phyloP scores from a whole-genome alignment of 2,113 vertebrate species.

The Chamaetylas fuelleborni region DNA sequence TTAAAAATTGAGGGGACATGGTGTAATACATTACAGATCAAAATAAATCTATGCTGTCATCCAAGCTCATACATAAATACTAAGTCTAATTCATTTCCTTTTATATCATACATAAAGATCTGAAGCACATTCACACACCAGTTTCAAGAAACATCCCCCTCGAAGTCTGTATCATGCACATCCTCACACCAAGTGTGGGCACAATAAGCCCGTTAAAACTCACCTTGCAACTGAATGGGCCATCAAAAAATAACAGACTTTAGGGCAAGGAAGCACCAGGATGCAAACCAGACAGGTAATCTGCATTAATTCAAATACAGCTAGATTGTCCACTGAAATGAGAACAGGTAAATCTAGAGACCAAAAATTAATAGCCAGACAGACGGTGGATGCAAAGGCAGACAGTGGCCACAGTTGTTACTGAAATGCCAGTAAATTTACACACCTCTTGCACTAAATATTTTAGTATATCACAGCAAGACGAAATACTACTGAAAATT shows the following conservation, averaged over 20 bases:
- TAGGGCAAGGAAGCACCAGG: background rate
- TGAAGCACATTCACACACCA: background rate
- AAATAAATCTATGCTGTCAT: slow-evolving; percentile 21
- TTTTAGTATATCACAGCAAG: background rate
- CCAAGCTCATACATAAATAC: background rate
- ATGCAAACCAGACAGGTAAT: background rate
- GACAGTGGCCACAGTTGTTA: background rate
- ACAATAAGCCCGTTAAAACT: background rate
- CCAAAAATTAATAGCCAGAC: background rate
- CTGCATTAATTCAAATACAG: background rate
- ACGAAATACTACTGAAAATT: background rate
- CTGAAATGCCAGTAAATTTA: background rate
- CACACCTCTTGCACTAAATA: background rate
- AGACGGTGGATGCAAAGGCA: background rate
- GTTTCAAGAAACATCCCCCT: background rate
- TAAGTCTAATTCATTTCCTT: background rate
- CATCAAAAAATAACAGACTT: background rate
- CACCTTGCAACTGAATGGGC: background rate
- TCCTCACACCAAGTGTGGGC: background rate
- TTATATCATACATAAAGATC: background rate
- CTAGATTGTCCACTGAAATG: background rate
- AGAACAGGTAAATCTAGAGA: background rate
- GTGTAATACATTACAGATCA: background rate
- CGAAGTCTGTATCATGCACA: background rate
- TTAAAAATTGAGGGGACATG: background rate